Evolutionary conservation across 1,140 invertebrate species (phyloP), one percentile per base, ranked within the genome.

Genomic region (Aphis craccivora): DNA sequence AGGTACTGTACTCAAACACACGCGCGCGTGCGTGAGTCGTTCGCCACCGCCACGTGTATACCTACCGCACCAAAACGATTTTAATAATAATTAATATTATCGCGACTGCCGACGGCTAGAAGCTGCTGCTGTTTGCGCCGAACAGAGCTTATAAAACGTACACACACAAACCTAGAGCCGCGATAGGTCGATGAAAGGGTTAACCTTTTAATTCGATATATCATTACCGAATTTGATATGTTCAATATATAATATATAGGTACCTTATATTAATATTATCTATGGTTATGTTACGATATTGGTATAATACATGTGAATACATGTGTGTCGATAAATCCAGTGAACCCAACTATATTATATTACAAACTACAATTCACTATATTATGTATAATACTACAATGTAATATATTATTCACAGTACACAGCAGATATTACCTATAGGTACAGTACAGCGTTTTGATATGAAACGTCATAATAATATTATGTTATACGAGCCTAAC

Each of bases 61-160:
- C 51, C 37, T 20, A 51, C 48, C 48, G 48, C 9, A 45, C 55
- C 2, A 43, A 67, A 67, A 76, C 40, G 90, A 30, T 76, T 91
- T 91, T 91, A 76, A 76, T 91, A 67, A 91, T 91, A 91, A 91
- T 91, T 76, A 76, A 76, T 91, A 90, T 90, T 90, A 76, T 91
- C 55, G 37, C 40, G 55, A 30, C 45, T 90, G 37, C 55, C 40
- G n/a, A 40, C 55, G 55, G 89, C 51, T 25, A n/a, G 60, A n/a
- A 76, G 48, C 48, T 90, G 51, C 25, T 43, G 51, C 22, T 55
- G 48, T 90, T 90, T 60, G n/a, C 53, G 40, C 35, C 35, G 86
- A n/a, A 87, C 30, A 87, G 45, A 48, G 51, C 88, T 25, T 37
- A 25, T 60, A 90, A 55, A 53, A 86, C 30, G 11, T 86, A n/a